Percentiles rank a stretch among this genome's conserved stretches.
Conservation (phyloP, 2,113 vertebrate genomes). For the Carassius carassius region DNA sequence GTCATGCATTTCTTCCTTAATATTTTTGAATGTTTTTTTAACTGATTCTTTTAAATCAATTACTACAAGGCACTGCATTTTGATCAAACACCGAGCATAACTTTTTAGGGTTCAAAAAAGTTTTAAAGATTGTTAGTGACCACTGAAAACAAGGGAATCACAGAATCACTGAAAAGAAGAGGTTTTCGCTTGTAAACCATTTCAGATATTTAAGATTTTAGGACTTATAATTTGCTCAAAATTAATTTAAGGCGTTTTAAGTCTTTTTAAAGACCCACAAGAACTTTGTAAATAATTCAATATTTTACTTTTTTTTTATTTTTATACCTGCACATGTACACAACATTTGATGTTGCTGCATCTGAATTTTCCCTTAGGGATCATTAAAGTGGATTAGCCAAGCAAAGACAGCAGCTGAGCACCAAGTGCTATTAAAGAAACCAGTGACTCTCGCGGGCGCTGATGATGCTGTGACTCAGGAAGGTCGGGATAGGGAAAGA, state of each 20-base stretch:
- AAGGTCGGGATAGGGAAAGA: not conserved
- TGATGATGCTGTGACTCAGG: slow-evolving; percentile 19
- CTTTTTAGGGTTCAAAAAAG: not conserved
- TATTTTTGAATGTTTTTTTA: no score
- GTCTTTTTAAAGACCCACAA: not conserved
- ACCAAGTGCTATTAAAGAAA: not conserved
- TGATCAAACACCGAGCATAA: no score
- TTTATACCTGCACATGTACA: not conserved
- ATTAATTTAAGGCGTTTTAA: not conserved
- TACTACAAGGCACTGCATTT: no score
- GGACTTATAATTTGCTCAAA: not conserved
- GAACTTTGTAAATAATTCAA: not conserved
- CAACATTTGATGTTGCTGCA: not conserved
- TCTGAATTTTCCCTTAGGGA: slow-evolving; percentile 20
- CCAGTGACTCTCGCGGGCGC: not conserved
- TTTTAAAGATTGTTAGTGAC: not conserved
- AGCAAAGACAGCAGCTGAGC: slow-evolving; percentile 29
- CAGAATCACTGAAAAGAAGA: no score
- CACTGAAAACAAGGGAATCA: no score
- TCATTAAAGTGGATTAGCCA: slow-evolving; percentile 7
- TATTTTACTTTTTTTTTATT: not conserved
- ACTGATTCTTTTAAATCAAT: no score
- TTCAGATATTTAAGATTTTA: not conserved
- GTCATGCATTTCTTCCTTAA: no score
- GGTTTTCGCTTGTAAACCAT: no score